Conservation (phyloP, 2,888 invertebrate genomes). For the Celastrina argiolus region DNA sequence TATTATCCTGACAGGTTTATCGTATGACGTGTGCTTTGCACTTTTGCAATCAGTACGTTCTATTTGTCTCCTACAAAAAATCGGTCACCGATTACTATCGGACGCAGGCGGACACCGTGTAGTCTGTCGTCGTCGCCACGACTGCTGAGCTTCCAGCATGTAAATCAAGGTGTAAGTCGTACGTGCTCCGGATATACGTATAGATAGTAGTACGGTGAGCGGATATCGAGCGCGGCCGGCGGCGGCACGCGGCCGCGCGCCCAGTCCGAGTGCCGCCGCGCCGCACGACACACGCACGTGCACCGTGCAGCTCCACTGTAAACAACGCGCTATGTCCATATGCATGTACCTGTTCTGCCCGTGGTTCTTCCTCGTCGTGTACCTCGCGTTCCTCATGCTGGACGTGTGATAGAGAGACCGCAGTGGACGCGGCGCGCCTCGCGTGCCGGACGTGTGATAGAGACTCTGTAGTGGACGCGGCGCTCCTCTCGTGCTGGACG, state of each 20-base stretch:
- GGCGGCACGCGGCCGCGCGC: constrained; percentile 69
- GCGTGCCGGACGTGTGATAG: constrained; percentile 82
- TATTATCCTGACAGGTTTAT: too few relatives aligned
- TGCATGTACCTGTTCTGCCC: constrained; percentile 82
- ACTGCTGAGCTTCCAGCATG: constrained; percentile 47
- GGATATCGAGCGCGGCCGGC: constrained; percentile 68
- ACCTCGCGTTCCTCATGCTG: constrained; percentile 81
- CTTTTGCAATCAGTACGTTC: too few relatives aligned
- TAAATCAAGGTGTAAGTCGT: constrained; percentile 66
- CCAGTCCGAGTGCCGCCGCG: constrained; percentile 79
- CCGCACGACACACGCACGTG: constrained; percentile 69
- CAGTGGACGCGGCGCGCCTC: too few relatives aligned
- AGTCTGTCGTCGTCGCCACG: constrained; percentile 29
- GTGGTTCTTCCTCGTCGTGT: constrained; percentile 82
- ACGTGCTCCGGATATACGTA: constrained; percentile 48
- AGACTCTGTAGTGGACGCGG: constrained; percentile 81
- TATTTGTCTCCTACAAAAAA: too few relatives aligned
- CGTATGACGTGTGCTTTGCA: too few relatives aligned
- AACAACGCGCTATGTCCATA: constrained; percentile 65
- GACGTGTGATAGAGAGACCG: too few relatives aligned
- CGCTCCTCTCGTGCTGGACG: constrained; percentile 81
- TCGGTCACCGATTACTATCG: too few relatives aligned
- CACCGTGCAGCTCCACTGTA: constrained; percentile 39
- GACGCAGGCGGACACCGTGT: too few relatives aligned
- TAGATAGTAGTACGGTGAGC: constrained; percentile 60